Conservation (phyloP, 2,113 vertebrate species). For the Bufo bufo region DNA sequence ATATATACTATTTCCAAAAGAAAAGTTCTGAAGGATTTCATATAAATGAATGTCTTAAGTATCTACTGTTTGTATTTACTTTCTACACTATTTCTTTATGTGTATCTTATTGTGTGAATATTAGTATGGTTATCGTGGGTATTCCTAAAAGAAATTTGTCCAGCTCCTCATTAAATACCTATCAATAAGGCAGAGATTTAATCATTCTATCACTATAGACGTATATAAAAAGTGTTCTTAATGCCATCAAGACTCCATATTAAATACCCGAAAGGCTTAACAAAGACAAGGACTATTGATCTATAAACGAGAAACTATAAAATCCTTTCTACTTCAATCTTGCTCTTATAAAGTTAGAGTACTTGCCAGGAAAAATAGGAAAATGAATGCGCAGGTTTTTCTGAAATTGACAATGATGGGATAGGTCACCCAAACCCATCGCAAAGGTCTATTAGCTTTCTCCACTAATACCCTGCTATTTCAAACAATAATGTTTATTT, state of each 20-base stretch:
- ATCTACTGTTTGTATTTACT: background rate
- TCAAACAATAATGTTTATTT: background rate
- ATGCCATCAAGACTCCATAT: conserved; percentile 50
- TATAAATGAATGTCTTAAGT: background rate
- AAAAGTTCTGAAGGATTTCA: background rate
- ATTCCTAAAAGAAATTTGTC: background rate
- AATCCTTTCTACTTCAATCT: conserved; percentile 52
- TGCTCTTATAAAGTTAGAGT: conserved; percentile 48
- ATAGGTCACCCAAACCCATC: conserved; percentile 47
- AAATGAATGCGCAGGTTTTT: conserved; percentile 19
- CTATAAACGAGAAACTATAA: conserved; percentile 49
- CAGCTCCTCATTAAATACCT: background rate
- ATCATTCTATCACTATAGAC: background rate
- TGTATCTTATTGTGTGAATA: conserved; percentile 29
- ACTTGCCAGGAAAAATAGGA: conserved; percentile 56
- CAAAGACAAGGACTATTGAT: conserved; percentile 56
- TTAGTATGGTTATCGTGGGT: background rate
- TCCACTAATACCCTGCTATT: background rate
- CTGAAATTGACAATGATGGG: conserved; percentile 26
- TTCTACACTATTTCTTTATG: conserved; percentile 4
- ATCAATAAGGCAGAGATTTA: background rate
- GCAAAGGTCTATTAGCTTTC: conserved; percentile 1
- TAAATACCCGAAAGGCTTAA: conserved; percentile 45
- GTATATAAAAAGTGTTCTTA: conserved; percentile 55
- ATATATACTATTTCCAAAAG: background rate